Evolutionary conservation across 2,888 invertebrate species (phyloP), one percentile per base, ranked within the genome.

Genomic region (Polia nebulosa): DNA sequence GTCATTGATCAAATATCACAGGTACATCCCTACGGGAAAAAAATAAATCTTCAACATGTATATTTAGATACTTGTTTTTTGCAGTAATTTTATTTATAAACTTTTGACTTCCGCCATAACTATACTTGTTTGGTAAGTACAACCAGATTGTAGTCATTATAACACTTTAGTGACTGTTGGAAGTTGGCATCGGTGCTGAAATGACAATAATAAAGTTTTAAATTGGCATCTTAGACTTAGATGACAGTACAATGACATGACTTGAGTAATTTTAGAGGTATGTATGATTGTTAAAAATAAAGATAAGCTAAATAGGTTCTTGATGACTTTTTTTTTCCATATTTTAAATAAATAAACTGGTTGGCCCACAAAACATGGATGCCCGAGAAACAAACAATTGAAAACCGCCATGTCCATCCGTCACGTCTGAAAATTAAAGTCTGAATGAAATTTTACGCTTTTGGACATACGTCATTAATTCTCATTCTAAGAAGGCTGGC

Each of bases 51-150:
- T 22, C 9, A 20, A 15, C 29, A n/a, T 11, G 6, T 34, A 34
- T 27, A 17, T 56, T 51, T 44, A 32, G 22, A 34, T 25, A 7
- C 15, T 20, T 4, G 0, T 25, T 77, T 79, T n/a, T 69, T 75
- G 49, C 29, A 29, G 29, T 58, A 53, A 64, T 69, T 79, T 69
- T 69, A 61, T 80, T 61, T 49, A 27, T 39, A 64, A 63, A 64
- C 47, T 29, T 66, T 59, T 64, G 29, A 15, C 60, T 64, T 77
- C 77, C 76, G 63, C 45, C 29, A 61, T 57, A 20, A 41, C n/a
- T 20, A 20, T 11, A n/a, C 20, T 32, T 52, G 51, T 32, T 17
- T 32, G 49, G 8, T 63, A 59, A 67, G 20, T 67, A 55, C 32
- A 39, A 22, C 27, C 27, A 55, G 6, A 67, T 59, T 56, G 36